Percentiles rank a stretch among this genome's conserved stretches.
Conservation (phyloP, 2,888 invertebrate genomes). For the Drosophila greeni region DNA sequence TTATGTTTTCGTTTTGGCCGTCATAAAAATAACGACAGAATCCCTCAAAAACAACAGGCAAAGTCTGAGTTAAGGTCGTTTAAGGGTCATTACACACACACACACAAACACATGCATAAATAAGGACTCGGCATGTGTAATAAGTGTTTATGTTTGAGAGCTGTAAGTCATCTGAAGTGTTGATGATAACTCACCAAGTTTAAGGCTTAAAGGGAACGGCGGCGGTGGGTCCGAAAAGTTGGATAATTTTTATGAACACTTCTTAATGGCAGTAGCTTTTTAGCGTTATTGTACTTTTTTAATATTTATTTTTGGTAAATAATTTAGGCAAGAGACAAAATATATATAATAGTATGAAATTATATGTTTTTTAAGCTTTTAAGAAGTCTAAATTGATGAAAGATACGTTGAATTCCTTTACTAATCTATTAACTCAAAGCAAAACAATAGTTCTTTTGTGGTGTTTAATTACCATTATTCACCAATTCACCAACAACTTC, state of each 20-base stretch:
- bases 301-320: neutral
- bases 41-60: slow-evolving; percentile 29
- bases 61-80: slow-evolving; percentile 52
- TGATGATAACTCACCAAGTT: slow-evolving; percentile 34
- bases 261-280: neutral
- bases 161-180: slow-evolving; percentile 30
- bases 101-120: slow-evolving; percentile 6
- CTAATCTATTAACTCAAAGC: too few species aligned
- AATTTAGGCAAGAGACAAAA: too few species aligned
- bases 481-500: too few species aligned
- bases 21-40: slow-evolving; percentile 45
- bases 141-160: slow-evolving; percentile 22
- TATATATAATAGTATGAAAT: too few species aligned
- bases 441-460: too few species aligned
- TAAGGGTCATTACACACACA: slow-evolving; percentile 54
- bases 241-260: slow-evolving; percentile 11
- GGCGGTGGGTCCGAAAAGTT: slow-evolving; percentile 9
- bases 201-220: slow-evolving; percentile 2
- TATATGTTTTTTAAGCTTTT: neutral
- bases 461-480: too few species aligned
- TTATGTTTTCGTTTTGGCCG: slow-evolving; percentile 22
- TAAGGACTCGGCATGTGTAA: slow-evolving; percentile 22
- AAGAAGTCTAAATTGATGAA: neutral
- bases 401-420: neutral
- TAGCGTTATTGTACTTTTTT: neutral